Conservation (phyloP, 30 jellyfish, hydroid and myxozoan species). For the Hydractinia symbiolongicarpus region DNA sequence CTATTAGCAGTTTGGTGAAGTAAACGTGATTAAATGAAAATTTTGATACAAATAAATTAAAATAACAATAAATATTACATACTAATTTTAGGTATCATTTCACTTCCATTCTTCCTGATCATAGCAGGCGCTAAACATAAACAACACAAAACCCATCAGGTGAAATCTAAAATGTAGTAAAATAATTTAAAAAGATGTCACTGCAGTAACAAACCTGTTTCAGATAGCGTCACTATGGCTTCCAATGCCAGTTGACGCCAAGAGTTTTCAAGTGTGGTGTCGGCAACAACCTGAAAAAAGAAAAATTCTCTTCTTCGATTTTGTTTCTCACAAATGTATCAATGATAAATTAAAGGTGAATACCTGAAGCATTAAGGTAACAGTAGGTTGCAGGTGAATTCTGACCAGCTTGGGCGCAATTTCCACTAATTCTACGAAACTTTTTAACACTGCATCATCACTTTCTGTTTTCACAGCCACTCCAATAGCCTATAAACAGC, state of each 20-base stretch:
- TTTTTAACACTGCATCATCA: conserved; percentile 72
- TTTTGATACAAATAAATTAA: not conserved
- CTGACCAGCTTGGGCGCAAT: conserved; percentile 62
- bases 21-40: not conserved
- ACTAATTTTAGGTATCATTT: conserved; percentile 68
- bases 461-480: conserved; percentile 66
- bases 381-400: conserved; percentile 47
- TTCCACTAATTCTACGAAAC: conserved; percentile 90
- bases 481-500: conserved; percentile 54
- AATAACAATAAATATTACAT: conserved; percentile 6
- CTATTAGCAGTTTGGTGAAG: not conserved
- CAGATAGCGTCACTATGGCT: conserved; percentile 87
- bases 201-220: conserved; percentile 55
- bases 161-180: not conserved
- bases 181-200: not conserved
- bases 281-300: conserved; percentile 56
- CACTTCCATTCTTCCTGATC: conserved; percentile 59
- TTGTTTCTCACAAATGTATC: not conserved
- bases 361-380: conserved; percentile 73
- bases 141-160: not conserved
- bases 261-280: conserved; percentile 54
- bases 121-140: conserved; percentile 50
- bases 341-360: not conserved
- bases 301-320: not conserved
- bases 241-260: conserved; percentile 91